Conservation (phyloP, 1,140 invertebrate species). For the Danaus plexippus region DNA sequence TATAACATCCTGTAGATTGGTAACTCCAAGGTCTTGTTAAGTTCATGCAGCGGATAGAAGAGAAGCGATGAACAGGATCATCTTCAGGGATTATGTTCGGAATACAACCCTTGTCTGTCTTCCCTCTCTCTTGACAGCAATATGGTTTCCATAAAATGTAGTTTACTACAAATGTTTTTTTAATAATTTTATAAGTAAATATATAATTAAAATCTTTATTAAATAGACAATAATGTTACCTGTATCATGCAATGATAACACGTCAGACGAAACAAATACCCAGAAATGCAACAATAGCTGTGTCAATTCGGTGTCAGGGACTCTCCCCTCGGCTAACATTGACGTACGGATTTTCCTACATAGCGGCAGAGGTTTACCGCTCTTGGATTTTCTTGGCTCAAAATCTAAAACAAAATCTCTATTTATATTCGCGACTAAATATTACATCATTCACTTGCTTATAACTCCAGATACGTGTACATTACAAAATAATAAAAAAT, state of each 20-base stretch:
- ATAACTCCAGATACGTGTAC: no score
- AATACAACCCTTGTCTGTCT: conserved; percentile 33
- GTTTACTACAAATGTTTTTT: conserved; percentile 30
- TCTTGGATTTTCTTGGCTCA: conserved; percentile 26
- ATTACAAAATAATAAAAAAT: no score
- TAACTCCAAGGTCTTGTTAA: conserved; percentile 46
- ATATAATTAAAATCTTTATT: no score
- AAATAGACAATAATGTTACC: conserved; percentile 20
- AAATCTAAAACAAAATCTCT: conserved; percentile 22
- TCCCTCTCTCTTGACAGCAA: conserved; percentile 44
- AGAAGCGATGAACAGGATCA: conserved; percentile 47
- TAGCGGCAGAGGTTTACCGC: conserved; percentile 24
- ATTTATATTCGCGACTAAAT: background rate
- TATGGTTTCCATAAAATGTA: conserved; percentile 44
- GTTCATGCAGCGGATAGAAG: conserved; percentile 42
- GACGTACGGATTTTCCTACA: conserved; percentile 32
- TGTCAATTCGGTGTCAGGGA: conserved; percentile 34
- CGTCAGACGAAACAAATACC: conserved; percentile 33
- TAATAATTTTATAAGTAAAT: no score
- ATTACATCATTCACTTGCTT: no score
- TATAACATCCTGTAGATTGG: conserved; percentile 40
- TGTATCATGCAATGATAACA: conserved; percentile 43
- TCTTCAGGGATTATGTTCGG: conserved; percentile 40
- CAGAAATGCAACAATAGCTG: conserved; percentile 32
- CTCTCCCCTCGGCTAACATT: conserved; percentile 33